phyloP scores from a whole-genome alignment of 2,888 invertebrate genomes.

The Nymphalis polychloros region DNA sequence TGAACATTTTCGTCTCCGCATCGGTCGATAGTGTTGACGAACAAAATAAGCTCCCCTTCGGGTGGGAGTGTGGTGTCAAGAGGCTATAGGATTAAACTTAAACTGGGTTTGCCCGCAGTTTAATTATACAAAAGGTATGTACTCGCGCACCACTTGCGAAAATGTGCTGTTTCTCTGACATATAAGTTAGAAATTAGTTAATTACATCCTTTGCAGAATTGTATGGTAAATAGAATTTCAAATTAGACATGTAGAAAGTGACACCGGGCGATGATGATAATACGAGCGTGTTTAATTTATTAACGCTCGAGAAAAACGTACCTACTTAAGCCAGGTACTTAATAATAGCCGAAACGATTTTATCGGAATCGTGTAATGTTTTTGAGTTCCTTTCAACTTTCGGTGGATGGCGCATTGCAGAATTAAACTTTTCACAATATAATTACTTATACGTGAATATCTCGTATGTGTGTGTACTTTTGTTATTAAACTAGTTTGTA shows the following conservation, averaged over 20 bases:
- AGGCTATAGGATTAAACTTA: constrained; percentile 81
- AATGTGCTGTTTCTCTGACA: constrained; percentile 63
- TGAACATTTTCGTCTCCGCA: constrained; percentile 69
- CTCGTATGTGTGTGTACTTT: constrained; percentile 45
- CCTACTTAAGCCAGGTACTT: constrained; percentile 31
- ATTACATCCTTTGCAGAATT: constrained; percentile 67
- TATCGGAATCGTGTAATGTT: constrained; percentile 50
- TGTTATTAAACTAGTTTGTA: constrained; percentile 53
- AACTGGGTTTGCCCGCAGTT: constrained; percentile 79
- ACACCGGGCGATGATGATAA: constrained; percentile 42
- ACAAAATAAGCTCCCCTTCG: constrained; percentile 78
- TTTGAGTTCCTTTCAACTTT: constrained; percentile 53
- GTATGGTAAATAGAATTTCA: constrained; percentile 68
- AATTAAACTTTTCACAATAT: constrained; percentile 60
- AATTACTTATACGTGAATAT: constrained; percentile 50
- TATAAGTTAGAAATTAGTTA: constrained; percentile 73
- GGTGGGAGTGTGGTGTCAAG: constrained; percentile 77
- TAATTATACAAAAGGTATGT: constrained; percentile 80
- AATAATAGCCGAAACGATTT: constrained; percentile 37
- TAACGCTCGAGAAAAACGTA: constrained; percentile 37
- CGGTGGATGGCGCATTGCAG: constrained; percentile 61
- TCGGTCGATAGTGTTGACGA: constrained; percentile 79
- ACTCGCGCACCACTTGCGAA: constrained; percentile 63
- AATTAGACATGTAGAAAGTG: constrained; percentile 63
- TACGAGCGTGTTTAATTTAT: constrained; percentile 36